Base-by-base conservation (phyloP, 2,888 invertebrate genomes). In the Phaedon cochleariae region DNA sequence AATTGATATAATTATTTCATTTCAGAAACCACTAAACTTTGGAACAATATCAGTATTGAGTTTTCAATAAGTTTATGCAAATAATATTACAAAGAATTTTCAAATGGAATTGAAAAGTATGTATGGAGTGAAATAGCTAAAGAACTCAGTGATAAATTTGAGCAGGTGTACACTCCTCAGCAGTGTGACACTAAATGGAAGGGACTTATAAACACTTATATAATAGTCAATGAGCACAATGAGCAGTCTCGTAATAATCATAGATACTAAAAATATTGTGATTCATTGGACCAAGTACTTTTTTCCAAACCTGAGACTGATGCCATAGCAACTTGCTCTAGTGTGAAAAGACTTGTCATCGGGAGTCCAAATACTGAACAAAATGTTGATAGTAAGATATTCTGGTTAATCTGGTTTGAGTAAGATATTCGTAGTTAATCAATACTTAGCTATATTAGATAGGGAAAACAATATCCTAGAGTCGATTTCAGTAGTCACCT, bases 151-250 rank as follows among this genome's bases (percentile, higher is more conserved):
- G 34, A 46, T 18, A 48, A 31, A 34, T 60, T 31, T 26, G 21
- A 20, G 6, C 34, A 51, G 45, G 12, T 18, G 0, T 45, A 26
- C 29, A 61, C 61, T 20, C 26, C 37, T 41, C 45, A 61, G 18
- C 53, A 52, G 15, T 61, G 61, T 45, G 52, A 61, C 15, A 53
- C 61, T 4, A 61, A 61, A 54, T 59, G 46, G 20, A 59, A 61
- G 29, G 41, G 22, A 5, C 18, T 65, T n/a, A 49, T 49, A 37
- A 57, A 61, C 10, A 59, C 29, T 51, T 54, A 65, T 37, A 65
- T 62, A 57, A n/a, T 18, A 17, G 22, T 65, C 1, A 46, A 49
- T 34, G 57, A 55, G 21, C 57, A 61, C 45, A 59, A 65, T 37
- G 46, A 49, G 3, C 31, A 46, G n/a, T 65, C 55, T 4, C 52